phyloP scores from a whole-genome alignment of 2,888 invertebrate genomes.

The Sphaeridia pumilis region DNA sequence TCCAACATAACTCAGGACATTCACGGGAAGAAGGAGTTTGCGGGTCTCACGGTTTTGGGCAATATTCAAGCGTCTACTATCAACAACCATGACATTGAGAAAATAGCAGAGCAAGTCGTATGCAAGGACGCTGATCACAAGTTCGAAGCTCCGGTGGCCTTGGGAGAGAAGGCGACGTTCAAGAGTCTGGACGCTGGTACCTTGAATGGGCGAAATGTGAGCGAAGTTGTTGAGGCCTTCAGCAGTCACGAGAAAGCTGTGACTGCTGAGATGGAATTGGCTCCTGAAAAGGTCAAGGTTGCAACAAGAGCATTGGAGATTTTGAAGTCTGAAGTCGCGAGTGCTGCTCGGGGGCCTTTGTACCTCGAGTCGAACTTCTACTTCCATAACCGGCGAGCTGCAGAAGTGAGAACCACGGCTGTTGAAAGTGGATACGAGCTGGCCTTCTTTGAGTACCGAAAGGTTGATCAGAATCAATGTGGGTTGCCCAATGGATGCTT shows the following conservation, averaged over 20 bases:
- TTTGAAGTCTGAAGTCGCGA: too few species aligned
- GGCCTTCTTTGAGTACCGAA: background rate
- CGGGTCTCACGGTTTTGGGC: constrained; percentile 5
- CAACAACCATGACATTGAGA: constrained; percentile 8
- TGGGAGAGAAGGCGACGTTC: constrained; percentile 5
- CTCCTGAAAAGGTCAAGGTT: too few species aligned
- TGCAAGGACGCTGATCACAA: background rate
- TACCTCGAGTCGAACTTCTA: too few species aligned
- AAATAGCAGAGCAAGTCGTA: background rate
- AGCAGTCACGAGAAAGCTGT: background rate
- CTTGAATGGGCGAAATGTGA: constrained; percentile 16
- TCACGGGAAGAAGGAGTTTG: constrained; percentile 21
- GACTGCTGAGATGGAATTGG: background rate
- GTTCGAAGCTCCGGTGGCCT: background rate
- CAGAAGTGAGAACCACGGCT: background rate
- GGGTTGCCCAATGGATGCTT: constrained; percentile 24
- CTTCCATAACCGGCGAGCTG: background rate
- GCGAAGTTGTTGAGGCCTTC: constrained; percentile 1
- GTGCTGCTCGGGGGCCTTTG: too few species aligned
- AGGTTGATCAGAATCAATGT: constrained; percentile 5
- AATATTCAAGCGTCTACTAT: constrained; percentile 5
- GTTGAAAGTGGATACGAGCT: background rate
- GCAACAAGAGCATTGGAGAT: too few species aligned
- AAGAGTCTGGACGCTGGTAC: constrained; percentile 8
- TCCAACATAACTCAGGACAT: constrained; percentile 5